Evolutionary conservation across 2,888 invertebrate genomes (phyloP), one percentile per base, ranked within the genome.

Genomic region (Adineta ricciae): DNA sequence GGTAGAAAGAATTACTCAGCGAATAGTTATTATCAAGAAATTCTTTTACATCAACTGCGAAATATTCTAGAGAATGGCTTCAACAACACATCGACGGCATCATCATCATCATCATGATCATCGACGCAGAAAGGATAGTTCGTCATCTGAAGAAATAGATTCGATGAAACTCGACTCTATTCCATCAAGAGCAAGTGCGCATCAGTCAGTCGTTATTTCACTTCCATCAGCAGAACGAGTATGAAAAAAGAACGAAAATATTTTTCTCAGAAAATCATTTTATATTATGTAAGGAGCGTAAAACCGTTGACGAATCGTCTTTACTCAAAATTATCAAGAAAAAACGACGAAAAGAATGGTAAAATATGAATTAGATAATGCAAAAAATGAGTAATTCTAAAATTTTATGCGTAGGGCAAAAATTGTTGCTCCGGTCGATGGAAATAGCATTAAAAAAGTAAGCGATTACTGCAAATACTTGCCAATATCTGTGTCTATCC

Each of bases 261-360:
- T 3, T 19, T 46, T 19, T 54, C 1, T 16, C 1, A 16, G 16
- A 32, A 27, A 32, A 46, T 36, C 14, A 64, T 32, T 32, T 64
- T 36, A 27, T 64, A 3, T 7, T 32, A 64, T 64, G 16, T 32
- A 7, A 64, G 64, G 78, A 41, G 41, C 16, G n/a, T 7, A 41
- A 78, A 24, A 24, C 1, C 3, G n/a, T 2, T 21, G 24, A 8
- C 11, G n/a, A 21, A 41, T 78, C 78, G 3, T n/a, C 78, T 41
- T 41, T 78, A 78, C 4, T 41, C 2, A 8, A 78, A 78, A 78
- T 78, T 41, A 24, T 24, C 41, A 4, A 19, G 14, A 78, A 11
- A 78, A 78, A 78, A n/a, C 21, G 11, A 41, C 41, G 78, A n/a
- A 78, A 78, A 78, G 38, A 41, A 11, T 78, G 78, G 78, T 78